phyloP scores from a whole-genome alignment of 1,140 invertebrate genomes.

The Halotydeus destructor region DNA sequence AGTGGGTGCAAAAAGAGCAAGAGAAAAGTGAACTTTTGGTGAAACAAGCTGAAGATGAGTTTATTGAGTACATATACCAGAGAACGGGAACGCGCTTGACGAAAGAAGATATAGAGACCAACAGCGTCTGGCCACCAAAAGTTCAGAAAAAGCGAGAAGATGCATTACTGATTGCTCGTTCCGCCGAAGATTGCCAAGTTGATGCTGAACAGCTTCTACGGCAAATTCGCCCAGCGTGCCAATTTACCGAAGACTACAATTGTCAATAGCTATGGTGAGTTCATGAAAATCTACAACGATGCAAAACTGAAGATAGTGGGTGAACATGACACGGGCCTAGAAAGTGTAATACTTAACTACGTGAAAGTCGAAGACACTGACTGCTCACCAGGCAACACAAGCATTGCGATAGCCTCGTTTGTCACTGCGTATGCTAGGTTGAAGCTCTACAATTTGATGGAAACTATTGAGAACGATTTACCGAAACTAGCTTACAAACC shows the following conservation, averaged over 20 bases:
- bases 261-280: conserved; percentile 16
- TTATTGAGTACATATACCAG: conserved; percentile 21
- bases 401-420: not conserved
- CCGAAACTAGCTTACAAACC: not conserved
- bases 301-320: not conserved
- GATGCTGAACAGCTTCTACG: conserved; percentile 18
- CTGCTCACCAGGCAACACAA: conserved; percentile 1
- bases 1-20: too few relatives aligned
- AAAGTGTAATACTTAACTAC: not conserved
- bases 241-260: conserved; percentile 19
- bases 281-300: conserved; percentile 19
- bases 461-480: conserved; percentile 17
- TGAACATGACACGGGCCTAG: too few relatives aligned
- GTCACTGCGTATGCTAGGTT: conserved; percentile 24
- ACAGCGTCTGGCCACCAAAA: conserved; percentile 19
- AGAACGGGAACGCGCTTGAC: conserved; percentile 23
- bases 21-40: too few relatives aligned
- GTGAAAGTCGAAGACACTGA: not conserved
- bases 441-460: conserved; percentile 23
- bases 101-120: conserved; percentile 20
- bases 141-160: conserved; percentile 17
- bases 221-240: conserved; percentile 20
- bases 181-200: conserved; percentile 19
- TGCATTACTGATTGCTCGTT: too few relatives aligned
- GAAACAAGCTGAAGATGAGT: too few relatives aligned